phyloP scores from a whole-genome alignment of 2,113 vertebrate genomes.

The Heptranchias perlo region DNA sequence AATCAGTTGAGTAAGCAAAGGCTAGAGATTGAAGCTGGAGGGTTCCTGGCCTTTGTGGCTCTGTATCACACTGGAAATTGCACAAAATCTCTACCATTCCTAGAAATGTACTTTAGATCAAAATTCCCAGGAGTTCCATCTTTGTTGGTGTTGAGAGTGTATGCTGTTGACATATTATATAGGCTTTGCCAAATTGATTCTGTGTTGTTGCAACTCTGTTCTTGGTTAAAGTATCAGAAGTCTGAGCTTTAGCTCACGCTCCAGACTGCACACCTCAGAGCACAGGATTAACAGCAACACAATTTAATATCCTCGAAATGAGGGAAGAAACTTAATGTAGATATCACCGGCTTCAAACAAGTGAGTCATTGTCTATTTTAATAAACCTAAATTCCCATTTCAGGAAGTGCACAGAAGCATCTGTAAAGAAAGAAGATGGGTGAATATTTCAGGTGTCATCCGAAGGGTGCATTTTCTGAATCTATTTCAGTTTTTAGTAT shows the following conservation, averaged over 20 bases:
- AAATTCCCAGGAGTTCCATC: neutral
- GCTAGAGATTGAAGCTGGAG: neutral
- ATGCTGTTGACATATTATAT: neutral
- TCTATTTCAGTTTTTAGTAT: neutral
- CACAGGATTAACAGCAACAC: neutral
- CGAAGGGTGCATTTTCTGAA: neutral
- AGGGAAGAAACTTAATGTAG: neutral
- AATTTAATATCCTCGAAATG: neutral
- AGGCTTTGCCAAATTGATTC: neutral
- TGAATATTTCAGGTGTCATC: neutral
- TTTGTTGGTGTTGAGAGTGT: neutral
- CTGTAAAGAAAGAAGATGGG: neutral
- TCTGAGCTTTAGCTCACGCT: neutral
- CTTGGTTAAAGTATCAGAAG: neutral
- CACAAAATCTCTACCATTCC: neutral
- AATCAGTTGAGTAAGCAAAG: neutral
- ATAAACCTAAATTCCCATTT: neutral
- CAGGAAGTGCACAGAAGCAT: neutral
- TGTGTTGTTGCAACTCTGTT: neutral
- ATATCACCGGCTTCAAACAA: neutral
- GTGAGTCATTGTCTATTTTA: neutral
- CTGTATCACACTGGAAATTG: neutral
- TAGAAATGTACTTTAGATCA: neutral
- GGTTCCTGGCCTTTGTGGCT: neutral
- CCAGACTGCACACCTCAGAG: neutral